Evolutionary conservation across 2,797 vertebrate genomes (phyloP).

Genomic region (Bradypodion pumilum): DNA sequence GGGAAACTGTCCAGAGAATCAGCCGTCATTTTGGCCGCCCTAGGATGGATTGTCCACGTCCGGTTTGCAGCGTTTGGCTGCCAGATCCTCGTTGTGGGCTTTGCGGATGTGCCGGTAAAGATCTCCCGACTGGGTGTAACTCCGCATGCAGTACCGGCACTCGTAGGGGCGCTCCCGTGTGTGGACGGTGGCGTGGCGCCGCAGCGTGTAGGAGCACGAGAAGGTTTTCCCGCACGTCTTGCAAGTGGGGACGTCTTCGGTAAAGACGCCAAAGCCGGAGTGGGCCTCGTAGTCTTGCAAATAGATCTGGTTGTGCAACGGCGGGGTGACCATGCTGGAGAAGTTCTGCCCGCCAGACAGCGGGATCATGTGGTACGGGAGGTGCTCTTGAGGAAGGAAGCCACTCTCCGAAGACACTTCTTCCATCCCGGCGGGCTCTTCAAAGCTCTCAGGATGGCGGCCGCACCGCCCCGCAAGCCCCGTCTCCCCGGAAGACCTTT

Average conservation of each 20-base stretch:
- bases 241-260: constrained; percentile 91
- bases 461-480: constrained; percentile 36
- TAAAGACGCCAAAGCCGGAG: constrained; percentile 80
- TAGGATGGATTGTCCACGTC: constrained; percentile 66
- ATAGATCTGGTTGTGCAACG: constrained; percentile 77
- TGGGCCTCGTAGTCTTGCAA: constrained; percentile 87
- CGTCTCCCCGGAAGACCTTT: neutral
- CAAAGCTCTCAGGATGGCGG: constrained; percentile 63
- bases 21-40: neutral
- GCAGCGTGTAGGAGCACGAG: constrained; percentile 91
- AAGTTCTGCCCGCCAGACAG: constrained; percentile 63
- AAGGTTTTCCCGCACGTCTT: constrained; percentile 93
- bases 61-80: constrained; percentile 83
- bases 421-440: constrained; percentile 67
- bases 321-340: constrained; percentile 65
- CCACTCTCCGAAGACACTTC: constrained; percentile 75
- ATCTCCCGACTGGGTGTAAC: constrained; percentile 95
- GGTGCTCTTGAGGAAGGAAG: constrained; percentile 75
- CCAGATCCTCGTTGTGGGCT: constrained; percentile 85
- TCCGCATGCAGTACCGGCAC: constrained; percentile 93
- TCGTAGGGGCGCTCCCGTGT: constrained; percentile 92
- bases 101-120: constrained; percentile 95
- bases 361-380: constrained; percentile 77
- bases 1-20: neutral
- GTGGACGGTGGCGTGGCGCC: constrained; percentile 94